Evolutionary conservation across 2,888 invertebrate species (phyloP).

Genomic region (Villa cingulata): DNA sequence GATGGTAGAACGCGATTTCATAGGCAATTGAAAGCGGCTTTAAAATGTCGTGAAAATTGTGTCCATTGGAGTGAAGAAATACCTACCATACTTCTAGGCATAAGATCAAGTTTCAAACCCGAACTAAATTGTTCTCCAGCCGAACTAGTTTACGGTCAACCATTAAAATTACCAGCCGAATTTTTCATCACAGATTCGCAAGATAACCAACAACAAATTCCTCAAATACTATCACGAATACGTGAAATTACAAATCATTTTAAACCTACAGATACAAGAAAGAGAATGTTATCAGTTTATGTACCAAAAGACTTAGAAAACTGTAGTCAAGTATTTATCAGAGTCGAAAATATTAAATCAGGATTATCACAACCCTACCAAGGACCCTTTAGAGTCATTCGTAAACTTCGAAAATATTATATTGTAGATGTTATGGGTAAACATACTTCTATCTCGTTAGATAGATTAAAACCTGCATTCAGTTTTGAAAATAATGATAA

Average conservation of each 20-base stretch:
- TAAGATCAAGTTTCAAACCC: conserved; percentile 7
- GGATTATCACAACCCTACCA: neutral
- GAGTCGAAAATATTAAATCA: neutral
- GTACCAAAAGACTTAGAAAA: neutral
- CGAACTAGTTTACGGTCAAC: conserved; percentile 10
- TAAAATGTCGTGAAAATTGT: neutral
- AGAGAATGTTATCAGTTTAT: neutral
- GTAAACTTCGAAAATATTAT: neutral
- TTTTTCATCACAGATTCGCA: neutral
- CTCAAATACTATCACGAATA: neutral
- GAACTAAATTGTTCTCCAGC: conserved; percentile 6
- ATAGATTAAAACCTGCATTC: too few relatives aligned
- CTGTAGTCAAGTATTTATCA: neutral
- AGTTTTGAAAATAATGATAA: too few relatives aligned
- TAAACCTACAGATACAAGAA: neutral
- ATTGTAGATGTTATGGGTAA: too few relatives aligned
- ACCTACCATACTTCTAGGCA: conserved; percentile 7
- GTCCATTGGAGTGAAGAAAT: conserved; percentile 5
- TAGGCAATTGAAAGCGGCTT: conserved; percentile 4
- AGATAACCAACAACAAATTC: neutral
- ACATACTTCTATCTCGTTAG: too few relatives aligned
- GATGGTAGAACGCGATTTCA: conserved; percentile 9
- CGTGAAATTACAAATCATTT: neutral
- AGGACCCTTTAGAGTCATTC: neutral
- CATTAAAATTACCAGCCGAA: conserved; percentile 2